A percentile compares a stretch with the other conserved stretches of the same genome.
phyloP scores from a whole-genome alignment of 53 echinoderm and acorn worm genomes.

The Luidia sarsii region DNA sequence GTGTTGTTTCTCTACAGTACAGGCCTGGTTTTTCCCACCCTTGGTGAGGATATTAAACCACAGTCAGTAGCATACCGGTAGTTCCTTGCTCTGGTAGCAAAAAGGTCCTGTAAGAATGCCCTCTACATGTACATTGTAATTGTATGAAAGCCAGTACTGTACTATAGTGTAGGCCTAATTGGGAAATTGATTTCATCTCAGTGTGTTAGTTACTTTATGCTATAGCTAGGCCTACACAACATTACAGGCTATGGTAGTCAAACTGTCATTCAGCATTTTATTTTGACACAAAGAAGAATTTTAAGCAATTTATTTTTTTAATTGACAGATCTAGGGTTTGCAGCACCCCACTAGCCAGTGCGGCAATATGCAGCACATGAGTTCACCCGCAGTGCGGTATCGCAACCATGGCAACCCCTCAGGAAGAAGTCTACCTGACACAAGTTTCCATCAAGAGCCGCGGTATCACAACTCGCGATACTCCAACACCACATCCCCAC shows the following conservation, averaged over 20 bases:
- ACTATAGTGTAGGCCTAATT: too few relatives aligned
- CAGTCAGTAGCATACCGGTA: too few relatives aligned
- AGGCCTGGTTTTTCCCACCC: too few relatives aligned
- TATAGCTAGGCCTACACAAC: background rate
- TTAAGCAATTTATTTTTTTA: background rate
- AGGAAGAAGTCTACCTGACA: constrained; percentile 28
- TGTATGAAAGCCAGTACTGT: too few relatives aligned
- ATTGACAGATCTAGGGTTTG: background rate
- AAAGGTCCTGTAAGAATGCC: too few relatives aligned
- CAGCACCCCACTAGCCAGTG: background rate
- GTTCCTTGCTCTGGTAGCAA: too few relatives aligned
- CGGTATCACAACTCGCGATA: constrained; percentile 17
- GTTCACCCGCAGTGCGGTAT: constrained; percentile 40
- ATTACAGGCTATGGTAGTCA: background rate
- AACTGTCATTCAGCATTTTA: background rate
- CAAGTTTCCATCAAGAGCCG: background rate
- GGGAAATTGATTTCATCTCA: background rate
- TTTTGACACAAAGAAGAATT: too few relatives aligned
- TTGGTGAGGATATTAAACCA: too few relatives aligned
- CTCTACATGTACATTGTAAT: too few relatives aligned
- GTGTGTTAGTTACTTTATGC: background rate
- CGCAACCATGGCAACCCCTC: constrained; percentile 24
- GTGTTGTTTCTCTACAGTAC: too few relatives aligned
- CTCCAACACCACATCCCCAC: constrained; percentile 38
- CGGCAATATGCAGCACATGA: constrained; percentile 44